Evolutionary conservation across 2,797 vertebrate genomes (phyloP).

Genomic region (Heliangelus exortis): DNA sequence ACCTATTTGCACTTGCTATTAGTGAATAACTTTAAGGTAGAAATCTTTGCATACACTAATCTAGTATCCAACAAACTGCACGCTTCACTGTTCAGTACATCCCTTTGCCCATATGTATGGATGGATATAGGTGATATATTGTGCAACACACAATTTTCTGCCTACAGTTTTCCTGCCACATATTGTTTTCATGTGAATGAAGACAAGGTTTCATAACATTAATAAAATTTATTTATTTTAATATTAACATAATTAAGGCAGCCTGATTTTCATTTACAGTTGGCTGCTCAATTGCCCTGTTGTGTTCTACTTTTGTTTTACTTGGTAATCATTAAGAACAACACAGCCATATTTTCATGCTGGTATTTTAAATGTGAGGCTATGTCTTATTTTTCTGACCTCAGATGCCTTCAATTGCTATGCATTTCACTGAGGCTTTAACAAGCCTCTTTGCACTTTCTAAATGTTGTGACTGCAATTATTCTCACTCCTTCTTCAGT

Average conservation of each 20-base stretch:
- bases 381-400: not conserved
- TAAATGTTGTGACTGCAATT: slow-evolving; percentile 73
- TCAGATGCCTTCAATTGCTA: not conserved
- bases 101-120: not conserved
- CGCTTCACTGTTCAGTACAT: not conserved
- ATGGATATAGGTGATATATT: rapidly evolving
- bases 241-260: not conserved
- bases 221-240: not conserved
- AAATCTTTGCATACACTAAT: not conserved
- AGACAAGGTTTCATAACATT: not conserved
- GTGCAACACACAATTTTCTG: not conserved
- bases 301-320: not conserved
- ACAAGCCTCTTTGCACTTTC: slow-evolving; percentile 63
- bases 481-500: slow-evolving; percentile 60
- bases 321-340: not conserved
- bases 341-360: not conserved
- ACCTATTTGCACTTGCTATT: not conserved
- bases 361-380: not conserved
- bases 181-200: not conserved
- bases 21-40: not conserved
- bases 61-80: not conserved
- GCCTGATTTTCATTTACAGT: not conserved
- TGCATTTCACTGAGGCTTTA: slow-evolving; percentile 18
- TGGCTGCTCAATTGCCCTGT: not conserved
- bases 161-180: not conserved